phyloP scores from a whole-genome alignment of 2,797 vertebrate genomes.

The Characodon lateralis region DNA sequence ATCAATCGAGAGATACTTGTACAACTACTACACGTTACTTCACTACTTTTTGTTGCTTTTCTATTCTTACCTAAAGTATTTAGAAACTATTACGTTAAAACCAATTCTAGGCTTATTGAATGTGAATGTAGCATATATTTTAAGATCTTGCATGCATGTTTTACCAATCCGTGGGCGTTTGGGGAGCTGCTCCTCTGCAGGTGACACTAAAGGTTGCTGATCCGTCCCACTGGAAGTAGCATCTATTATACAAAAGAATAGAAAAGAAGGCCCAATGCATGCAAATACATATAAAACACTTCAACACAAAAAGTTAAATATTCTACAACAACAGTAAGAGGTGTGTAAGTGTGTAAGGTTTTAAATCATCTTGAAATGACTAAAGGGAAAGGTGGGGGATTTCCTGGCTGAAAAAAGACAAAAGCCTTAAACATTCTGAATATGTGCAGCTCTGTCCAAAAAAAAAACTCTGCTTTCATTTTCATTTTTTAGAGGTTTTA shows the following conservation, averaged over 20 bases:
- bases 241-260: slow-evolving; percentile 35
- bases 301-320: background rate
- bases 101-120: background rate
- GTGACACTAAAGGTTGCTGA: background rate
- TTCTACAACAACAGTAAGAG: background rate
- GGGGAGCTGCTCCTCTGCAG: slow-evolving; percentile 20
- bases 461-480: slow-evolving; percentile 16
- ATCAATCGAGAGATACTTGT: background rate
- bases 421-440: background rate
- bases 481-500: slow-evolving; percentile 14
- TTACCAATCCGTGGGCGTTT: slow-evolving; percentile 77
- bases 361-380: background rate
- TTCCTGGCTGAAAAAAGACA: slow-evolving; percentile 9
- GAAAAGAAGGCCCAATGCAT: background rate
- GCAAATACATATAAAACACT: background rate
- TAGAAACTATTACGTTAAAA: background rate
- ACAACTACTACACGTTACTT: background rate
- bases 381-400: background rate
- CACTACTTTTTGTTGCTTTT: background rate
- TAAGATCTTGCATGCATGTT: slow-evolving; percentile 1
- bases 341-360: background rate
- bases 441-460: too few relatives aligned
- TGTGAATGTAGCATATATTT: background rate
- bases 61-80: background rate
- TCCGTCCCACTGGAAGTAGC: background rate